Evolutionary conservation across 2,797 vertebrate genomes (phyloP).

Genomic region (Pangasius macronema): DNA sequence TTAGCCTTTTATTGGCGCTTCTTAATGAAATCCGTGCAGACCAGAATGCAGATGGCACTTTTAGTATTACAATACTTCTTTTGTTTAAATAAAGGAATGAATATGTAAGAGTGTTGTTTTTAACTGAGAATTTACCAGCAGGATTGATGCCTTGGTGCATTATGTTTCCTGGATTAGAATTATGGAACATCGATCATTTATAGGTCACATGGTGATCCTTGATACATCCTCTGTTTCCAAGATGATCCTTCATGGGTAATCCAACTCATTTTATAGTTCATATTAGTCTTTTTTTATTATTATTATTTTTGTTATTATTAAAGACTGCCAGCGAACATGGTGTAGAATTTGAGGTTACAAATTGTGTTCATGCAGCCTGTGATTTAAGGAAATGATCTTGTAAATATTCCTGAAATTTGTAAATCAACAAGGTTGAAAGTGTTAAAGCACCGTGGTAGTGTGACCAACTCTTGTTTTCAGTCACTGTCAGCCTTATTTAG

Average conservation of each 20-base stretch:
- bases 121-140: conserved; percentile 2
- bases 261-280: background rate
- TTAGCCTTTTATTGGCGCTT: conserved; percentile 13
- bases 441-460: too few species aligned
- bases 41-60: conserved; percentile 46
- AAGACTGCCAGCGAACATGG: conserved; percentile 17
- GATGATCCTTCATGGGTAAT: background rate
- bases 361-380: background rate
- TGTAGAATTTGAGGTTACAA: background rate
- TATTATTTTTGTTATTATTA: background rate
- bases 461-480: background rate
- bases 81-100: conserved; percentile 53
- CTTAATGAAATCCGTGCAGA: conserved; percentile 18
- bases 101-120: conserved; percentile 16
- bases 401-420: too few species aligned
- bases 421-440: background rate
- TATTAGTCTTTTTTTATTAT: background rate
- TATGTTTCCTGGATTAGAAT: background rate
- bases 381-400: background rate
- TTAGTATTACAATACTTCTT: conserved; percentile 44
- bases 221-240: background rate
- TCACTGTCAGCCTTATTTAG: background rate
- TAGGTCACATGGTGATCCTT: too few species aligned
- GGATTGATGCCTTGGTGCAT: background rate
- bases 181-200: background rate